These are phyloP conservation scores for Nibea coibor DNA, from an alignment of 2,113 vertebrate genomes.

Conservation along the genomic window DNA sequence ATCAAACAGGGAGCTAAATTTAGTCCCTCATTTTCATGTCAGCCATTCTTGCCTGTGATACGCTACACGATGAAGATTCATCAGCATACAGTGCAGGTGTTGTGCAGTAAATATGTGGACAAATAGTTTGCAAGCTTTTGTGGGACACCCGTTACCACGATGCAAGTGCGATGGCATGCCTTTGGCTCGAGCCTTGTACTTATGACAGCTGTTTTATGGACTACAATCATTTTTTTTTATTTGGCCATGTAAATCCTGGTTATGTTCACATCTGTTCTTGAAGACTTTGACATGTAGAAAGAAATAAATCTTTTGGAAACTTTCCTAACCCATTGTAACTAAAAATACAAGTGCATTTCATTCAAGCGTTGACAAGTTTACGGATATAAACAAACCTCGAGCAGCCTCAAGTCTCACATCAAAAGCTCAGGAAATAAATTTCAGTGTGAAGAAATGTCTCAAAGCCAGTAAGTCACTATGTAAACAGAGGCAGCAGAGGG, in stretches of 20 bases:
- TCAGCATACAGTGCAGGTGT: slow-evolving; percentile 35
- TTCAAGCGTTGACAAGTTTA: slow-evolving; percentile 52
- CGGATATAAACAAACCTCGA: slow-evolving; percentile 33
- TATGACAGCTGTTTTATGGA: slow-evolving; percentile 59
- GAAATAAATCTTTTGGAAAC: slow-evolving; percentile 34
- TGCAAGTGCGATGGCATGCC: slow-evolving; percentile 19
- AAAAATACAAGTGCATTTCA: slow-evolving; percentile 38
- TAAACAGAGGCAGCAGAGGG: slow-evolving; percentile 45
- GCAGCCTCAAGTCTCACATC: slow-evolving; percentile 36
- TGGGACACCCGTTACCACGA: slow-evolving; percentile 37
- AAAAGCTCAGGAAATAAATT: slow-evolving; percentile 54
- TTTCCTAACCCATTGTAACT: slow-evolving; percentile 4
- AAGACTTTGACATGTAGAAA: slow-evolving; percentile 32
- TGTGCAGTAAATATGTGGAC: slow-evolving; percentile 35
- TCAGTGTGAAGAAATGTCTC: slow-evolving; percentile 30
- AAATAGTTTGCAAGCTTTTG: slow-evolving; percentile 53
- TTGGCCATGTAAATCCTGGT: slow-evolving; percentile 32
- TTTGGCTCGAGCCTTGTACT: slow-evolving; percentile 42
- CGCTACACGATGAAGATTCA: slow-evolving; percentile 1
- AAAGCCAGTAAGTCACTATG: slow-evolving; percentile 6
- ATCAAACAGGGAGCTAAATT: slow-evolving; percentile 61
- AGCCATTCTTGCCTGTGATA: slow-evolving; percentile 10
- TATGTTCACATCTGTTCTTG: slow-evolving; percentile 38
- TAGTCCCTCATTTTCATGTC: slow-evolving; percentile 30
- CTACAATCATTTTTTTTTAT: slow-evolving; percentile 33